Percentiles rank a stretch among this genome's conserved stretches.
Evolutionary conservation across 2,113 vertebrate species (phyloP).

Genomic region (Sigmodon hispidus): DNA sequence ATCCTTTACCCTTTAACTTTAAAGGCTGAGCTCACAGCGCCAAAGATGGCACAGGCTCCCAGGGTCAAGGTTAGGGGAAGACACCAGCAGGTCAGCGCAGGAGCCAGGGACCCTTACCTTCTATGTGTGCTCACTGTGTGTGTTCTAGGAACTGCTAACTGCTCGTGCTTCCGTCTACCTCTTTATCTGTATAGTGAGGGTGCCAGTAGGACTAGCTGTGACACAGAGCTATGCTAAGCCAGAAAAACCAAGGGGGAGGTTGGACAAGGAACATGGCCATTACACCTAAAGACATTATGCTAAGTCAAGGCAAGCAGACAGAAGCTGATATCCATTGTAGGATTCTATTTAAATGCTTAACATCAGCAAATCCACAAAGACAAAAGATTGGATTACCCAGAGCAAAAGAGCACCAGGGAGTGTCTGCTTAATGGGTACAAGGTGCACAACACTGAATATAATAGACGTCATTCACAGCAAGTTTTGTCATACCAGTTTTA

Average conservation of each 20-base stretch:
- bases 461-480: not conserved
- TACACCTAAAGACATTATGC: not conserved
- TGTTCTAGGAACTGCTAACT: not conserved
- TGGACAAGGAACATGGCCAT: not conserved
- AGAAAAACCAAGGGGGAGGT: not conserved
- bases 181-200: not conserved
- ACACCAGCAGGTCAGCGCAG: not conserved
- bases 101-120: not conserved
- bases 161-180: not conserved
- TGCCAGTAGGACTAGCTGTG: not conserved
- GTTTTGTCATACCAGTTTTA: not conserved
- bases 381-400: not conserved
- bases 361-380: not conserved
- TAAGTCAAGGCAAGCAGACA: constrained; percentile 4
- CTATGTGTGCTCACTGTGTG: not conserved
- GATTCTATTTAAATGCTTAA: not conserved
- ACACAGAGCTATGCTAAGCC: not conserved
- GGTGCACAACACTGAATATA: not conserved
- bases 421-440: not conserved
- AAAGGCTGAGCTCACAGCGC: not conserved
- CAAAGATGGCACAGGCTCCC: not conserved
- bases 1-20: not conserved
- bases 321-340: not conserved
- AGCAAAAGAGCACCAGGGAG: not conserved
- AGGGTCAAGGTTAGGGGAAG: not conserved